A percentile compares a stretch with the other conserved stretches of the same genome.
phyloP scores from a whole-genome alignment of 2,113 vertebrate genomes.

The Plecturocebus donacophilus region DNA sequence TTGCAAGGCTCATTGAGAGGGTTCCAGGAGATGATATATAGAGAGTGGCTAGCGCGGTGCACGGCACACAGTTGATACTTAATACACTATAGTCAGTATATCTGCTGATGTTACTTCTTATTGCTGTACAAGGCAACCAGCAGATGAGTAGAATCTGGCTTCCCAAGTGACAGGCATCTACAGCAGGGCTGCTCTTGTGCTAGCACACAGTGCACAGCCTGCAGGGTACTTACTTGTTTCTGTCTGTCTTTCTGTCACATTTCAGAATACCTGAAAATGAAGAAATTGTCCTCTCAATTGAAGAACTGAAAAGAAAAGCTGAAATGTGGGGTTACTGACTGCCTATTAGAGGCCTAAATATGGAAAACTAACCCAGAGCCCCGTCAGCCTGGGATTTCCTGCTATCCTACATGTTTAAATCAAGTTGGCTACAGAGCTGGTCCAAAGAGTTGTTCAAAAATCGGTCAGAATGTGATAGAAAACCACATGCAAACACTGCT shows the following conservation, averaged over 20 bases:
- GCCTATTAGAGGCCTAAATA: neutral
- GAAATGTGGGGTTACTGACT: neutral
- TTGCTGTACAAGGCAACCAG: neutral
- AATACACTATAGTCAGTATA: neutral
- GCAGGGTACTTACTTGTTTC: neutral
- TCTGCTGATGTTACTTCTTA: neutral
- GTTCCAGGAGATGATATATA: rapidly evolving
- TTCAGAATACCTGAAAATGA: neutral
- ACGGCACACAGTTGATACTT: rapidly evolving
- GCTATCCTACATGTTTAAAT: neutral
- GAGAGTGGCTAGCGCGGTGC: neutral
- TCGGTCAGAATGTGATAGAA: neutral
- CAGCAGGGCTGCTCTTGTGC: neutral
- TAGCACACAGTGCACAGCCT: too few species aligned
- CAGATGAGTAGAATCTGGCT: neutral
- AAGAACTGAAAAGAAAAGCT: neutral
- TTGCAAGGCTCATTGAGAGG: neutral
- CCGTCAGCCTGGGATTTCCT: neutral
- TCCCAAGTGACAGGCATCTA: rapidly evolving
- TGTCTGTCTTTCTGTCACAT: rapidly evolving
- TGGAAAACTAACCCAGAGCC: neutral
- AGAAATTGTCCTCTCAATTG: neutral
- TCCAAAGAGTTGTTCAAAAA: neutral
- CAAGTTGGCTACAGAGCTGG: neutral
- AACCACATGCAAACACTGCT: neutral